Base-by-base conservation (phyloP, 1,140 invertebrate species). In the Belonocnema kinseyi region DNA sequence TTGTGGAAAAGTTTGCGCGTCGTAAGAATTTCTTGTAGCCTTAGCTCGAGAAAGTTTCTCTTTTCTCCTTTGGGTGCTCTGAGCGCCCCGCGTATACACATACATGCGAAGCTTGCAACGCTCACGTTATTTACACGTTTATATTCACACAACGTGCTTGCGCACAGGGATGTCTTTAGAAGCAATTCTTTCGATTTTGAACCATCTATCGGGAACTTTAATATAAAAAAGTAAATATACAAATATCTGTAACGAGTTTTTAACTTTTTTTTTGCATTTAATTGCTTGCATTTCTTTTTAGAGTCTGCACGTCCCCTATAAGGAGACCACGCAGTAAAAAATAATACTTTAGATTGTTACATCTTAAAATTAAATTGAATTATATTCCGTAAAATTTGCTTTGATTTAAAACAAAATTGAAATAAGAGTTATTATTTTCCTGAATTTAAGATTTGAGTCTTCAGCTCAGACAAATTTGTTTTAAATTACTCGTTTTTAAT, bases 41-140 rank as follows among this genome's bases (percentile, higher is more conserved):
- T 75, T 72, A 76, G 78, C 74, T 56, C 70, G 74, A 77, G 61
- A 83, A 87, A 88, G 82, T 86, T 87, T 82, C 82, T 73, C 75
- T 77, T 40, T 80, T 79, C 79, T 87, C 86, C 85, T 85, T 56
- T 61, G 85, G 85, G 86, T 85, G 82, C 82, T 58, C 76, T 86
- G 85, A 80, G 80, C 66, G 80, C 78, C 82, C 78, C 78, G 71
- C 19, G 78, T 72, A 80, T 81, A 77, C 78, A 66, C 61, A 66
- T 66, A 40, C 26, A 40, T 7, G 12, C n/a, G n/a, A 56, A 66
- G 26, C 61, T 66, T 66, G 61, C 61, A 66, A n/a, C 26, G 14
- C 7, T 33, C 26, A 66, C 61, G 33, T 66, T 66, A 66, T 66
- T 66, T 66, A 46, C 33, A 66, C 61, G 7, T 66, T n/a, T 66